Evolutionary conservation across 2,888 invertebrate species (phyloP), one percentile per base, ranked within the genome.

Genomic region (Aromia moschata): DNA sequence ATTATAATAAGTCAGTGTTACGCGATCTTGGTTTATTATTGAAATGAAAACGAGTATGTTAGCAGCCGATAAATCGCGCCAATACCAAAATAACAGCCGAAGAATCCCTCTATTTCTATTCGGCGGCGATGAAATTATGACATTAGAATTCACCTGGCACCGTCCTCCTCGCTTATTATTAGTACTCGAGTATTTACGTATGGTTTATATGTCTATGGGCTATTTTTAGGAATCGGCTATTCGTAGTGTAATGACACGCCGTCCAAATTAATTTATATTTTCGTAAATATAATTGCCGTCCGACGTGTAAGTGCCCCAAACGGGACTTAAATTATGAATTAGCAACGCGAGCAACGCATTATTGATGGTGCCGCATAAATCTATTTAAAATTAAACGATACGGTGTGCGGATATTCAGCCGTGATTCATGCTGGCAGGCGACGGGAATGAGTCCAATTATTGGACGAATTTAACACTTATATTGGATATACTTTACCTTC

Each of bases 221-320:
- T 58, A 58, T 58, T 58, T 58, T 52, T 31, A 52, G 58, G 36
- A 12, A 51, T 45, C 44, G 57, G 57, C 57, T 31, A 43, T 58
- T 58, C 52, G 52, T 52, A 52, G 52, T 41, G n/a, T 58, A 58
- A 58, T 52, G 58, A 52, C 58, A 52, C 15, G 58, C 38, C 43
- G 58, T 58, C 58, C 38, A 31, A 51, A 40, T 52, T 45, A 58
- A 52, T 58, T 52, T 58, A 58, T 52, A 46, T 36, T 52, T 58
- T 58, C 58, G 30, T 44, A 58, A 51, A 58, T 52, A 52, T 58
- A 58, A 52, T 52, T 52, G 52, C 45, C 10, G 33, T 30, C 14
- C 16, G 49, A 38, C 38, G 20, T n/a, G n/a, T 38, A 38, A 38
- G 51, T 17, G 37, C 52, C 16, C 41, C n/a, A n/a, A 30, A n/a